Evolutionary conservation across 92 coral and sea anemone genomes (phyloP), one percentile per base, ranked within the genome.

Genomic region (Bergia sp.): DNA sequence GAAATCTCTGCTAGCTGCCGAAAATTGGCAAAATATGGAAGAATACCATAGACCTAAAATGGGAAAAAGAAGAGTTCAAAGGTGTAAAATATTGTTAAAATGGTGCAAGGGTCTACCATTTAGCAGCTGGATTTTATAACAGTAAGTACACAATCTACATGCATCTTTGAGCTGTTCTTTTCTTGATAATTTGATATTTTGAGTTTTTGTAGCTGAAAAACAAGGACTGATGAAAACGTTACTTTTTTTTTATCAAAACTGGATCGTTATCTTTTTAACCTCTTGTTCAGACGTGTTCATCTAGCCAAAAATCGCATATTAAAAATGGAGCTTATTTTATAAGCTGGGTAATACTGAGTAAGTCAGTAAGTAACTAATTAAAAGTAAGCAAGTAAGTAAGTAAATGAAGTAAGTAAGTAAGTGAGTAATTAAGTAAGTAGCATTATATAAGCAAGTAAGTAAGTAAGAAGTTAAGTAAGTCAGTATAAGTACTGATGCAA

Each of bases 1-100:
- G 99, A 97, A 77, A 96, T 81, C 86, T 97, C 99, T 18, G 99
- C 99, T 74, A 97, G 94, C 89, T 97, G 99, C 20, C 99, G 97
- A 42, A 97, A 76, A 82, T 97, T 97, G 11, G 98, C 99, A 91
- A 91, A 95, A 86, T 91, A 97, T 41, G 95, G 96, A 65, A 95
- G 85, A 39, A 92, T 50, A 7, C 99, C 98, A 92, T 88, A 89
- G 6, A 83, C 86, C 99, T 96, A 65, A 5, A 58, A 90, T 47
- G 78, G 42, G 65, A 57, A 72, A 6, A 39, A 20, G 65, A 29
- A 15, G 49, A 82, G 18, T 29, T 29, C 29, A 40, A 75, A 11
- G 58, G 58, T 53, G 58, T 58, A 85, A 44, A 39, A 43, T 36
- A 15, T 13, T 44, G 43, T 67, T 38, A 4, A 5, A 42, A 40